Base-by-base conservation (phyloP, 1,140 invertebrate genomes). In the Drosophila dunni region DNA sequence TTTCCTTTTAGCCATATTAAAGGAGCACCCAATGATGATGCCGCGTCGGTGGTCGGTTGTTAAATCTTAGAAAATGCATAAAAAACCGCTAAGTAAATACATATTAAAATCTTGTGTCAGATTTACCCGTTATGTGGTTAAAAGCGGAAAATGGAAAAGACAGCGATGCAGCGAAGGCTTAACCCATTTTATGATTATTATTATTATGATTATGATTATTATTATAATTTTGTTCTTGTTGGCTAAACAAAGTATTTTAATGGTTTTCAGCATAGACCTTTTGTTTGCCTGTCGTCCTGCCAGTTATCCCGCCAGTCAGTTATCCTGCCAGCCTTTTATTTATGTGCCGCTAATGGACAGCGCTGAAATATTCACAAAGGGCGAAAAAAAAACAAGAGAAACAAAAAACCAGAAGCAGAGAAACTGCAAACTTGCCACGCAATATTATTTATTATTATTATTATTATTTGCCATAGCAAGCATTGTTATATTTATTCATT, bases 401-500 rank as follows among this genome's bases (percentile, higher is more conserved):
- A 15, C n/a, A 80, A 0, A 6, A 29, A 0, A 29, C 3, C 24
- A 29, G 24, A 2, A 29, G 24, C 24, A 29, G 24, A 29, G 24
- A 29, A 29, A 69, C 63, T 58, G 74, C 65, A 72, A 68, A 76
- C 60, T 74, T 78, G 58, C 69, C 45, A 60, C 74, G 68, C 71
- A 44, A 75, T 81, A 85, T 86, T 86, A 85, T 85, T 82, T 85
- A 85, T 85, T 79, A 68, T 53, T 53, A 53, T 67, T 69, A 53
- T 67, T 69, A 61, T 74, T 56, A 60, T 58, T 40, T 50, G 24
- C 24, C 0, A 29, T 29, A 13, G 63, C 64, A 44, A 13, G 48
- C 45, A 58, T 48, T 84, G 71, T 88, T 76, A 85, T 85, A 88
- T 88, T 85, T 82, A 86, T 88, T 86, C 83, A 88, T 85, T 85